These are phyloP conservation scores for Pocillopora verrucosa DNA, from an alignment of 64 coral and sea anemone species.

Conservation along the genomic window DNA sequence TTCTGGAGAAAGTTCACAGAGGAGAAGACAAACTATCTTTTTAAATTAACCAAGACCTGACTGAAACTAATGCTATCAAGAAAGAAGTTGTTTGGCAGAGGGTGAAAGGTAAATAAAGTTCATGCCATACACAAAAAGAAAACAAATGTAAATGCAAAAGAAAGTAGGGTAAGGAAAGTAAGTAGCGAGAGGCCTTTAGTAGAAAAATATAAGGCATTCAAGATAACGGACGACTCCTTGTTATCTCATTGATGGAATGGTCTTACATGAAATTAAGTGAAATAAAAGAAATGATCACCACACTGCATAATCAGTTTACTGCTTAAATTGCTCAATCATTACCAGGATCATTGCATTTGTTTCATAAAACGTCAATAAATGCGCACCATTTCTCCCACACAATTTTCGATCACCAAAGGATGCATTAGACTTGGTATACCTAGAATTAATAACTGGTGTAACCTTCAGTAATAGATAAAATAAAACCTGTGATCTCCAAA, in stretches of 20 bases:
- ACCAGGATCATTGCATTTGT: too few species aligned
- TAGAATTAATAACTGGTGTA: background rate
- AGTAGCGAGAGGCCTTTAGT: too few species aligned
- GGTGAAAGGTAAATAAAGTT: background rate
- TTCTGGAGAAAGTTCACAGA: constrained; percentile 53
- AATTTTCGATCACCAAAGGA: background rate
- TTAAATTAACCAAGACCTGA: constrained; percentile 48
- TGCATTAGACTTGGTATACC: background rate
- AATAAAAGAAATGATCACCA: too few species aligned
- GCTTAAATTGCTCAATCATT: constrained; percentile 22
- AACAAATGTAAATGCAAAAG: too few species aligned
- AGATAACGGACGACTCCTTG: too few species aligned
- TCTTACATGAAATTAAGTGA: too few species aligned
- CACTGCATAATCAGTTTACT: too few species aligned
- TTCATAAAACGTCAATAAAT: background rate
- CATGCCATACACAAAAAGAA: too few species aligned
- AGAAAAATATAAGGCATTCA: too few species aligned
- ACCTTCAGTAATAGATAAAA: background rate
- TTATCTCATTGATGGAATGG: too few species aligned
- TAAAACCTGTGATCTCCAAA: background rate
- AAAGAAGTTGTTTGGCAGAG: constrained; percentile 54
- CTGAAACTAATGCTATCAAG: constrained; percentile 50
- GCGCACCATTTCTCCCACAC: background rate
- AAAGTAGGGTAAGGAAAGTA: too few species aligned
- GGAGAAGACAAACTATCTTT: constrained; percentile 9